Base-by-base conservation (phyloP, 2,113 vertebrate species). In the Neomonachus schauinslandi region DNA sequence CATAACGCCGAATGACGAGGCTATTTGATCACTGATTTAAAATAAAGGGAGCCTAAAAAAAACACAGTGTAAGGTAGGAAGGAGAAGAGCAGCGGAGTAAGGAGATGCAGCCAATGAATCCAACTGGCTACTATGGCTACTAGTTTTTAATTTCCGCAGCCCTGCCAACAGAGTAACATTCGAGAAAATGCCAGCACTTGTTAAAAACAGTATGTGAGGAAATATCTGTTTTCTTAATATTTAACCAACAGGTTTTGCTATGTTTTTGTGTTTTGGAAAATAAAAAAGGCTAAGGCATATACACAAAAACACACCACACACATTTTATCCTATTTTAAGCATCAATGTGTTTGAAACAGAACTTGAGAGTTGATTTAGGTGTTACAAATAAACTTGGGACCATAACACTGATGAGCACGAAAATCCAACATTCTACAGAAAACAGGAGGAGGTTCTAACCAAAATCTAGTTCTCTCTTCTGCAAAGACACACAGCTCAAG, bases 161-260 rank as follows among this genome's bases (percentile, higher is more conserved):
- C 91, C 61, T 91, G 95, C 95, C 96, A 95, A 85, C 3, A 76
- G 2, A 95, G 69, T 39, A 55, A 92, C 91, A 84, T 89, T 87
- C 71, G 10, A 90, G 86, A 93, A 96, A 93, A 94, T 42, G 97
- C 95, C 93, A 96, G 94, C 92, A 91, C 89, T 96, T 91, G 83
- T 74, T 95, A 81, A 53, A 96, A 96, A 98, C 96, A 96, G 77
- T 95, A 96, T 96, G 96, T 71, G 92, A 96, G 39, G 51, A 94
- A 96, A 92, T 95, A 92, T 42, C 65, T 97, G 95, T 97, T 97
- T 97, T 90, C 96, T 96, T 98, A 94, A 94, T 98, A 94, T 96
- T 98, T 95, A 98, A 96, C 97, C 94, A 98, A 97, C 91, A 97
- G 87, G 95, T 92, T 98, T 94, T 96, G 88, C 94, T 97, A 85